phyloP scores from a whole-genome alignment of 1,140 invertebrate species.

The Myzus persicae region DNA sequence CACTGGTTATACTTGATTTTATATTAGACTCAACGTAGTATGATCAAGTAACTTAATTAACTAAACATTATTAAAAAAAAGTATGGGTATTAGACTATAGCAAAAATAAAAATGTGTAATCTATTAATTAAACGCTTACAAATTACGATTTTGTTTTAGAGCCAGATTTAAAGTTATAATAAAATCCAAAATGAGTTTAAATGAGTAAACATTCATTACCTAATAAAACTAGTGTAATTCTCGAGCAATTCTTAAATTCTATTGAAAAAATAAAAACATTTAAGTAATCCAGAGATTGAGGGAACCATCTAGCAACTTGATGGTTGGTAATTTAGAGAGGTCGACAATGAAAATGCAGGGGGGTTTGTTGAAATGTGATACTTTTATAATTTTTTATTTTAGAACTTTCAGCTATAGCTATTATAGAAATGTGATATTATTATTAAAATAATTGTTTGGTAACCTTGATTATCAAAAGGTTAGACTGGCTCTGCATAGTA shows the following conservation, averaged over 20 bases:
- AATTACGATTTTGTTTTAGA: neutral
- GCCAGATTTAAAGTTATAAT: neutral
- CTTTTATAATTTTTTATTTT: too few relatives aligned
- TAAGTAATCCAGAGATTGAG: neutral
- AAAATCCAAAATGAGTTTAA: neutral
- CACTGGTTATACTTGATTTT: neutral
- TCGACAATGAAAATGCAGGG: too few relatives aligned
- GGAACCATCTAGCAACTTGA: too few relatives aligned
- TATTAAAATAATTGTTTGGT: neutral
- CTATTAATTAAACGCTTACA: too few relatives aligned
- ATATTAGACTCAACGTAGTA: neutral
- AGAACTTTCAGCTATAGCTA: too few relatives aligned
- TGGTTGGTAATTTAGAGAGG: too few relatives aligned
- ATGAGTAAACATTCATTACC: neutral
- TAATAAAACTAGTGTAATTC: neutral
- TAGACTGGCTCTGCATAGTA: neutral
- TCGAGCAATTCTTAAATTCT: neutral
- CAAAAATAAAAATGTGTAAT: too few relatives aligned
- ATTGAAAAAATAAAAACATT: neutral
- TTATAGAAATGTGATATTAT: too few relatives aligned
- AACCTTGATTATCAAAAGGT: neutral
- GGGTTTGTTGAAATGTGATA: too few relatives aligned
- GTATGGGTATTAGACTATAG: too few relatives aligned
- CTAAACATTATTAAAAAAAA: neutral
- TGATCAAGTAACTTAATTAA: neutral